Base-by-base conservation (phyloP, 2,888 invertebrate genomes). In the Ditylenchus weischeri region DNA sequence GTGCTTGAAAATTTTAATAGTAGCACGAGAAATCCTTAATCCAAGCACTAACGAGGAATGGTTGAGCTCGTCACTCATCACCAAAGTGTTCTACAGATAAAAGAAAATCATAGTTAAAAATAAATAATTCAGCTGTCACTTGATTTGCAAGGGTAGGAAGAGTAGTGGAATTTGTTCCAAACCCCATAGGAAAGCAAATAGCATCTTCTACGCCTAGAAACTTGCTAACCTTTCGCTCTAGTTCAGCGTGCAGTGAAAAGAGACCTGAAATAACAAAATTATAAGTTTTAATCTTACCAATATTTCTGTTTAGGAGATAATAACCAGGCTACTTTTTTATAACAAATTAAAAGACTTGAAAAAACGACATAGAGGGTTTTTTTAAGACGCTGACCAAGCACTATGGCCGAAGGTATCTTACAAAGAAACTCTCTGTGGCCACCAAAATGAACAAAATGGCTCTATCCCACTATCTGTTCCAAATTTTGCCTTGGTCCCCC, bases 31-130 rank as follows among this genome's bases (percentile, higher is more conserved):
- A 70, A 96, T 86, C 69, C 92, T 88, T 79, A 94, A 87, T 0
- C 96, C 96, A 64, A 96, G 88, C 82, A 95, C 93, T 36, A 98
- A 88, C 36, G 94, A 94, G 0, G 95, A 92, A 85, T 98, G 96
- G 87, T 96, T 98, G 84, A 92, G 90, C 84, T 91, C 92, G 86
- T 98, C 96, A 84, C 92, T 93, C n/a, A 96, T 86, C 69, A 93
- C 92, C 74, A 96, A 87, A 83, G 91, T 90, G 64, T 90, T 91
- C 84, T 85, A 67, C 0, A 73, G 49, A 19, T 38, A 23, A 49
- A 15, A 5, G 68, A 66, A 68, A 23, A 50, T 19, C 2, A 50
- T 19, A 50, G 5, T 4, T 50, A 18, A 13, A 50, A 51, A n/a
- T 62, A 8, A 48, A 23, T 23, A n/a, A 57, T 5, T 5, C 19